These are phyloP conservation scores for Heteromurus nitidus DNA, from an alignment of 2,888 invertebrate genomes.

Conservation along the genomic window DNA sequence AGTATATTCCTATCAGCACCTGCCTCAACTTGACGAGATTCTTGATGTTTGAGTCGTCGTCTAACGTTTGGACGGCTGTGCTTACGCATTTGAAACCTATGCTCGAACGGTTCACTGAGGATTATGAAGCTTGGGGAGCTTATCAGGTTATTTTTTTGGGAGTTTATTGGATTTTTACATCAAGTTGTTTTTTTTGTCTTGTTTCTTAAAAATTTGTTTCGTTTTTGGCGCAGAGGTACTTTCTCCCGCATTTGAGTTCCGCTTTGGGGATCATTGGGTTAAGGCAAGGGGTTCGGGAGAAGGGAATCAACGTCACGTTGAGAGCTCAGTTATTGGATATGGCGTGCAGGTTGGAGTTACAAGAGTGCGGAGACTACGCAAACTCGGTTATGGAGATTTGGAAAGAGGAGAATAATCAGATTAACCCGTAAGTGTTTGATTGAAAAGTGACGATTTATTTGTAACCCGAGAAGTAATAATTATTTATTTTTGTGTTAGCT, in stretches of 20 bases:
- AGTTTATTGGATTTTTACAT: no score
- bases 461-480: not conserved
- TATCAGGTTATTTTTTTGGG: no score
- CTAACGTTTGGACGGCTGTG: constrained; percentile 56
- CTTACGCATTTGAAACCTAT: constrained; percentile 49
- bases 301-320: constrained; percentile 56
- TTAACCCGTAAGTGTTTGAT: constrained; percentile 17
- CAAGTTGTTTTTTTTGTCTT: no score
- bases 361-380: constrained; percentile 52
- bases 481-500: constrained; percentile 23
- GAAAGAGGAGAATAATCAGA: constrained; percentile 35
- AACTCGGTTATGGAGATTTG: constrained; percentile 45
- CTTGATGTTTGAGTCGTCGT: constrained; percentile 43
- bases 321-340: constrained; percentile 62
- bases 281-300: constrained; percentile 39
- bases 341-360: constrained; percentile 58
- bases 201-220: not conserved
- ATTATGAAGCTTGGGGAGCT: not conserved
- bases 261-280: constrained; percentile 59
- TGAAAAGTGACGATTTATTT: not conserved
- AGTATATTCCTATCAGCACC: constrained; percentile 41
- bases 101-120: constrained; percentile 14
- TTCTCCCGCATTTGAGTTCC: constrained; percentile 42
- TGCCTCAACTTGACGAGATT: constrained; percentile 50
- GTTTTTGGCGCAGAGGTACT: constrained; percentile 37